Base-by-base conservation (phyloP, 2,797 vertebrate genomes). In the Melanotaenia trifasciata region DNA sequence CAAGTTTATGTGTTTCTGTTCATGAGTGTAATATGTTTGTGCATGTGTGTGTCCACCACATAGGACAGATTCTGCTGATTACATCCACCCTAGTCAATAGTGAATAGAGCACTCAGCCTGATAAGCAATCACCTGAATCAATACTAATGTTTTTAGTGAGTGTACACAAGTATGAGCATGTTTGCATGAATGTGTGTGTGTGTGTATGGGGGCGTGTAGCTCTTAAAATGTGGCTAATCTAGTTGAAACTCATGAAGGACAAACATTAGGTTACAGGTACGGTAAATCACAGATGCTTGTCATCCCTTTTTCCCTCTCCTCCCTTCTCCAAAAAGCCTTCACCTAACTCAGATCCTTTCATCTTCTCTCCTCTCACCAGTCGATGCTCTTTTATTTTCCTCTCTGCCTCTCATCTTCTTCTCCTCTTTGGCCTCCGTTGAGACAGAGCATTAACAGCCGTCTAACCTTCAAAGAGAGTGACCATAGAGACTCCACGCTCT, bases 111-210 rank as follows among this genome's bases (percentile, higher is more conserved):
- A 95, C 94, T 95, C 93, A 93, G 86, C 80, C 83, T 94, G 93
- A 94, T 94, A 94, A 93, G 90, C 93, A 94, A 95, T 95, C 93
- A 92, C 93, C 92, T 90, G 85, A 90, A 94, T 95, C 94, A 94
- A 95, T 95, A 91, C 89, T 93, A 94, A 94, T 94, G 90, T 92
- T 94, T 92, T 94, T 88, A 94, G 62, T 68, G 84, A 84, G 87
- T 81, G 84, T 83, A 69, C 74, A 56, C 85, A 76, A 75, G 85
- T 74, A 79, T 72, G 78, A 72, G 75, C 26, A 1, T 83, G 76
- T 78, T n/a, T 81, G 60, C 2, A 35, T 43, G 70, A 32, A 24
- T 69, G 69, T 43, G 54, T 3, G 28, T 60, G 57, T 66, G 84
- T 54, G 75, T 64, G 68, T 40, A 64, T 76, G 40, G 43, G 43